Evolutionary conservation across 2,888 invertebrate genomes (phyloP), one percentile per base, ranked within the genome.

Genomic region (Tethea ocularis): DNA sequence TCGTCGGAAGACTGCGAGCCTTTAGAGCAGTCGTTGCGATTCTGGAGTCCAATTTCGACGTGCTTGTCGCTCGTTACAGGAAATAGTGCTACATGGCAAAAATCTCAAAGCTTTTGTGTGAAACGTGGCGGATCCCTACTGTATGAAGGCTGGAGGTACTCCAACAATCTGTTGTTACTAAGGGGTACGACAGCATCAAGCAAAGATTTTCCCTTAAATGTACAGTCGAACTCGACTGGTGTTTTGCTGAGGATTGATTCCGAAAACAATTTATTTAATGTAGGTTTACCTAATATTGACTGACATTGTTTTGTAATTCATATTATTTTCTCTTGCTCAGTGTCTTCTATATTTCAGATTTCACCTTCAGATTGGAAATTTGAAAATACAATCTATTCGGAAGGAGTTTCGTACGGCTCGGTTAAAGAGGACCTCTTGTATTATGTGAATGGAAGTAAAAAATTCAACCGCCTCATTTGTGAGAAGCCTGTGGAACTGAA

Each of bases 111-210:
- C 4, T 61, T 87, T 22, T 93, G 92, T 69, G 67, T 69, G 4
- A 82, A 77, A 29, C 74, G 75, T 58, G 83, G 82, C 1, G 88
- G 86, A 0, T 79, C 84, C 0, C 69, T 93, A 1, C 62, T 93
- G 17, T 86, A 87, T 41, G 82, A 78, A 29, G 93, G 93, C 0
- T 93, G 93, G 91, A 79, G 85, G 58, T 91, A 91, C 61, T 82
- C 88, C 0, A 93, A 91, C 61, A 77, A 83, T 62, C 83, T 82
- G 46, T 20, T 46, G 3, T 20, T 46, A 68, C 7, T 57, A 51
- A 13, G 52, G 51, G 0, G 17, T 61, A 20, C 20, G 46, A 20
- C 46, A 10, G 46, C 46, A 20, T 46, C 46, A n/a, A 20, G 46
- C 46, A 46, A 46, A 20, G 20, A 46, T 20, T 82, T 83, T 57